Percentiles rank a stretch among this genome's conserved stretches.
Evolutionary conservation across 1,140 invertebrate species (phyloP).

Genomic region (Heliconius eleuchia): DNA sequence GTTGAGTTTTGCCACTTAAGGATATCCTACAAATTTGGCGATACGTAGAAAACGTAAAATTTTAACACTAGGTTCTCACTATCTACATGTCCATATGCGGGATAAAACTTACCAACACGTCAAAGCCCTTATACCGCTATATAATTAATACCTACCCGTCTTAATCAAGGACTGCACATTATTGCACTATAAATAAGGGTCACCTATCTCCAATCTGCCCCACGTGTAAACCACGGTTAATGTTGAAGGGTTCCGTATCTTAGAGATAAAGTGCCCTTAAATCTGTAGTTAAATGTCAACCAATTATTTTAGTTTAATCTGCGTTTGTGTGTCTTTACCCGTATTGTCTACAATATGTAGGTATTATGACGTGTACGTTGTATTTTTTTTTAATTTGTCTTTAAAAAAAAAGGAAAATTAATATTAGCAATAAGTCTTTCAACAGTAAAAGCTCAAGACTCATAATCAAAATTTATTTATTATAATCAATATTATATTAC

Average conservation of each 20-base stretch:
- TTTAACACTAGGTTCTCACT: too few relatives aligned
- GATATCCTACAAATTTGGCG: too few relatives aligned
- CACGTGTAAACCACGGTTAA: constrained; percentile 27
- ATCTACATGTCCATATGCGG: too few relatives aligned
- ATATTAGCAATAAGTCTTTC: too few relatives aligned
- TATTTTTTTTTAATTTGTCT: background rate
- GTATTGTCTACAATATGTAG: background rate
- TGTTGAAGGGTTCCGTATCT: constrained; percentile 22
- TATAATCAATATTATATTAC: too few relatives aligned
- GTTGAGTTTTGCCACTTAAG: too few relatives aligned
- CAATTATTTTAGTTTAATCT: background rate
- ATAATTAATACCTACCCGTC: background rate
- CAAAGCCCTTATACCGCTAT: background rate
- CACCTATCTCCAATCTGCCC: constrained; percentile 17
- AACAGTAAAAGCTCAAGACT: too few relatives aligned
- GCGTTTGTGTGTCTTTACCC: background rate
- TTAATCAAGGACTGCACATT: background rate
- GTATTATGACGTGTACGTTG: too few relatives aligned
- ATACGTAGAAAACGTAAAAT: too few relatives aligned
- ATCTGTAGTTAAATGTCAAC: background rate
- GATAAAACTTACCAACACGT: too few relatives aligned
- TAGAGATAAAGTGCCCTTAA: constrained; percentile 23
- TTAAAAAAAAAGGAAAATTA: too few relatives aligned
- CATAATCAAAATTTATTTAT: too few relatives aligned
- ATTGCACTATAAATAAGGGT: background rate